These are phyloP conservation scores for Agrochola macilenta DNA, from an alignment of 2,888 invertebrate species.

Conservation along the genomic window DNA sequence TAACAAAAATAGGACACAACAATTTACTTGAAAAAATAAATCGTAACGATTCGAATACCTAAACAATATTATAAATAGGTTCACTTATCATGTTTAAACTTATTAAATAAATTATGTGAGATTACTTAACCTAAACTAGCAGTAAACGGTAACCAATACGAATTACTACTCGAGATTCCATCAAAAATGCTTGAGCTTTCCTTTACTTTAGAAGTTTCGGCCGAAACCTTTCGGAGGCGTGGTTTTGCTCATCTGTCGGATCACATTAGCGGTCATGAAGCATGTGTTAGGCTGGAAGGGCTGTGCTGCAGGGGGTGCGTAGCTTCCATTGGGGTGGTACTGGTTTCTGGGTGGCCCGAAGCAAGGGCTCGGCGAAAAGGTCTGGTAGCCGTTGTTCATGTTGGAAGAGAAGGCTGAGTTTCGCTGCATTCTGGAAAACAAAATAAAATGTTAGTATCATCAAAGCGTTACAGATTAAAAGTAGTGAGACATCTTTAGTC, in stretches of 20 bases:
- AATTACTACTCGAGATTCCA: conserved; percentile 71
- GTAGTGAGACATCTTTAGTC: not conserved
- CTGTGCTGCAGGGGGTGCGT: conserved; percentile 41
- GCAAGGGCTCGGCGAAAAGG: conserved; percentile 54
- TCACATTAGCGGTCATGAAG: conserved; percentile 76
- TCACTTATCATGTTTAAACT: conserved; percentile 25
- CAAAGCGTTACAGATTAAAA: not conserved
- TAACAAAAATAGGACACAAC: not conserved
- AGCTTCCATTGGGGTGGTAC: conserved; percentile 40
- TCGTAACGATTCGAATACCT: not conserved
- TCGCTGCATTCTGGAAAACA: conserved; percentile 59
- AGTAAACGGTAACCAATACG: conserved; percentile 58
- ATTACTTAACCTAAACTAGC: conserved; percentile 50
- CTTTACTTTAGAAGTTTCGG: conserved; percentile 30
- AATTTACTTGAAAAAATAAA: not conserved
- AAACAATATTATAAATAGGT: conserved; percentile 19
- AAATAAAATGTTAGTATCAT: conserved; percentile 3
- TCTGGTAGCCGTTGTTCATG: conserved; percentile 56
- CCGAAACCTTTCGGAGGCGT: conserved; percentile 61
- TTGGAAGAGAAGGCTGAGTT: conserved; percentile 51
- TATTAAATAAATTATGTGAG: conserved; percentile 47
- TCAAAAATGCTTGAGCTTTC: conserved; percentile 13
- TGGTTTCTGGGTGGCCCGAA: conserved; percentile 53
- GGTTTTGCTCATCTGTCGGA: conserved; percentile 72
- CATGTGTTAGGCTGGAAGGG: conserved; percentile 74